phyloP scores from a whole-genome alignment of 1,140 invertebrate species.

The Ips typographus region DNA sequence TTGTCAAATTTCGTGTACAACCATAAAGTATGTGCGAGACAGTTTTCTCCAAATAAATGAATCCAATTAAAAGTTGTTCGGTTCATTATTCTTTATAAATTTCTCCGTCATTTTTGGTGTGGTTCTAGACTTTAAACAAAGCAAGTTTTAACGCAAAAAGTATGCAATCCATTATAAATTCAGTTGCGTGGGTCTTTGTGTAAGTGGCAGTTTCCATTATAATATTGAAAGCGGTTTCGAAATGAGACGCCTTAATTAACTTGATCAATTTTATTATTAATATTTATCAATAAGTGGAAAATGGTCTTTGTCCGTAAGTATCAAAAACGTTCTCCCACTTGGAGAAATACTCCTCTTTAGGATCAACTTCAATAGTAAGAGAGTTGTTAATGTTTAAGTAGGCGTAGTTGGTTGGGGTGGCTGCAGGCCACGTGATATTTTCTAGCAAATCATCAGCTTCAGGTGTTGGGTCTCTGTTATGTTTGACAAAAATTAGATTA shows the following conservation, averaged over 20 bases:
- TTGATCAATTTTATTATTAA: not conserved
- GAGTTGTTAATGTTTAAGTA: conserved; percentile 26
- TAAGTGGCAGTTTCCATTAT: conserved; percentile 13
- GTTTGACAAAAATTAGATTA: conserved; percentile 3
- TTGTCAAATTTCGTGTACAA: too few species aligned
- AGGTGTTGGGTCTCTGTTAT: conserved; percentile 15
- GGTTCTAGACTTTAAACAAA: not conserved
- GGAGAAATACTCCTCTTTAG: conserved; percentile 8
- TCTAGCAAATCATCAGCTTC: conserved; percentile 13
- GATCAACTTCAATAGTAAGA: conserved; percentile 14
- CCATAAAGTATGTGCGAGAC: not conserved
- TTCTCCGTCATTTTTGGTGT: conserved; percentile 1
- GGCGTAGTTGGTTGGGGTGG: conserved; percentile 7
- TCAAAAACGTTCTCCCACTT: conserved; percentile 21
- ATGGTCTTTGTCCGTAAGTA: conserved; percentile 6
- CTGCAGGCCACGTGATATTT: conserved; percentile 21
- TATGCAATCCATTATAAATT: conserved; percentile 14
- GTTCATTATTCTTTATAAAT: not conserved
- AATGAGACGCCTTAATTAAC: not conserved
- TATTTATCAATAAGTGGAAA: conserved; percentile 3
- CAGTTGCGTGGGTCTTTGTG: not conserved
- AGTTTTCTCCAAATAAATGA: not conserved
- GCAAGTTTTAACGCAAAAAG: conserved; percentile 5
- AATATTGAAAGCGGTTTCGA: not conserved
- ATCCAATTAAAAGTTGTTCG: not conserved